Percentiles rank a stretch among this genome's conserved stretches.
Evolutionary conservation across 2,113 vertebrate species (phyloP).

Genomic region (Lonchura striata): DNA sequence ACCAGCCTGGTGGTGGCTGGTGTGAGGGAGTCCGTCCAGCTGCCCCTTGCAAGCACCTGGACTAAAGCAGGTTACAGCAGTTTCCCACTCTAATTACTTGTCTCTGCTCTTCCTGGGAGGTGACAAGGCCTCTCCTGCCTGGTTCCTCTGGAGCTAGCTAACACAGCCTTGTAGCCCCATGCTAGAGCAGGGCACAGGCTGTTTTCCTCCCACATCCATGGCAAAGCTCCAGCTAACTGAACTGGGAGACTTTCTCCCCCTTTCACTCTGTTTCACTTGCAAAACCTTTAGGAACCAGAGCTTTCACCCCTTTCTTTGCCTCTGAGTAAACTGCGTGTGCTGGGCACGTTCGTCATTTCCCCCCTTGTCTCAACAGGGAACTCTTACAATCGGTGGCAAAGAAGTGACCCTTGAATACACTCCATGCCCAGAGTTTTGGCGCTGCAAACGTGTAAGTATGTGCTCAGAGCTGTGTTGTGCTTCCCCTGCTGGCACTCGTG

Average conservation of each 20-base stretch:
- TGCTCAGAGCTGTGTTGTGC: not conserved
- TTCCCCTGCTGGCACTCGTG: not conserved
- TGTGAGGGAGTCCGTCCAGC: not conserved
- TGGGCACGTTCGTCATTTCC: conserved; percentile 38
- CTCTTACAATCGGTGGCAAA: conserved; percentile 88
- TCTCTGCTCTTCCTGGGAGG: not conserved
- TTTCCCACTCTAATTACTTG: not conserved
- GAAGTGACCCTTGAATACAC: conserved; percentile 88
- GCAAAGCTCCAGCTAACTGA: conserved; percentile 25
- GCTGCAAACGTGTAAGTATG: conserved; percentile 79
- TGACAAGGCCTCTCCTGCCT: not conserved
- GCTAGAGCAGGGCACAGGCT: conserved; percentile 19
- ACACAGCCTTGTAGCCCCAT: not conserved
- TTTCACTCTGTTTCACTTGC: conserved; percentile 32
- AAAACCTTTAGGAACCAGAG: conserved; percentile 44
- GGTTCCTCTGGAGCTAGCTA: conserved; percentile 5
- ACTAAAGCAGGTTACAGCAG: not conserved
- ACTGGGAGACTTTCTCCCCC: conserved; percentile 3
- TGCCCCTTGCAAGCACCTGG: not conserved
- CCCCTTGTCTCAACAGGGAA: conserved; percentile 84
- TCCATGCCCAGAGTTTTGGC: conserved; percentile 77
- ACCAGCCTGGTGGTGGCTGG: not conserved
- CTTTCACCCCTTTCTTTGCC: conserved; percentile 39
- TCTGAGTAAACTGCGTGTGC: not conserved
- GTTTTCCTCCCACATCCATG: not conserved